Conservation (phyloP, 1,140 invertebrate genomes). For the Harlomillsia oculata region DNA sequence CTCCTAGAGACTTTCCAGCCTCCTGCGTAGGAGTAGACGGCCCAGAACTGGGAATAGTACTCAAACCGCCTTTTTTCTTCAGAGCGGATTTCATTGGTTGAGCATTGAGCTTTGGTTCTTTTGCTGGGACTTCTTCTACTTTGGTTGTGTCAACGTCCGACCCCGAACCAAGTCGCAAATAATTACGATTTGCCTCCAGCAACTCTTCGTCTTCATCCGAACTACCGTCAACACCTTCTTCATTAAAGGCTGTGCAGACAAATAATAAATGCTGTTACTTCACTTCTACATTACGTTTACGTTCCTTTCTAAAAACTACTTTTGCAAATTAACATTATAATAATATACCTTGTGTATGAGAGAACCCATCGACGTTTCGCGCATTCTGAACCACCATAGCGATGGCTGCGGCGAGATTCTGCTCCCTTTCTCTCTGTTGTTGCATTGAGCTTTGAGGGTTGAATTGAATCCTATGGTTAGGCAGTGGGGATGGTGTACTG, state of each 20-base stretch:
- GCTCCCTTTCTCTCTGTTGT: constrained; percentile 32
- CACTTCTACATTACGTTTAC: too few relatives aligned
- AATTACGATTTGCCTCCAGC: constrained; percentile 30
- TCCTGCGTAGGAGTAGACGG: constrained; percentile 65
- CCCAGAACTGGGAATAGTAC: constrained; percentile 37
- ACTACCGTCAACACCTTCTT: constrained; percentile 47
- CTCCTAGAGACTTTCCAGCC: constrained; percentile 51
- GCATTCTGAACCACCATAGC: constrained; percentile 35
- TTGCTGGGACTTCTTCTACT: constrained; percentile 79
- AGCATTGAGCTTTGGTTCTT: constrained; percentile 66
- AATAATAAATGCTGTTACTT: too few relatives aligned
- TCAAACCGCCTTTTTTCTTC: constrained; percentile 57
- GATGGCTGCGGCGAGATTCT: constrained; percentile 34
- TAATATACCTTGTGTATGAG: constrained; percentile 14
- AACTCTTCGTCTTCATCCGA: constrained; percentile 51
- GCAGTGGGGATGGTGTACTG: constrained; percentile 69
- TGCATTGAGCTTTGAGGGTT: constrained; percentile 23
- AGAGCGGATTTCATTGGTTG: constrained; percentile 83
- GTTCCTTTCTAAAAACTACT: too few relatives aligned
- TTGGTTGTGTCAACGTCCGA: constrained; percentile 54
- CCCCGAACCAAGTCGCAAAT: constrained; percentile 12
- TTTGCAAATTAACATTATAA: too few relatives aligned
- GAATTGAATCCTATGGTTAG: constrained; percentile 43
- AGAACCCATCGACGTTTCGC: constrained; percentile 24
- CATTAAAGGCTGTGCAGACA: too few relatives aligned